Conservation (phyloP, 2,888 invertebrate genomes). For the Tyria jacobaeae region DNA sequence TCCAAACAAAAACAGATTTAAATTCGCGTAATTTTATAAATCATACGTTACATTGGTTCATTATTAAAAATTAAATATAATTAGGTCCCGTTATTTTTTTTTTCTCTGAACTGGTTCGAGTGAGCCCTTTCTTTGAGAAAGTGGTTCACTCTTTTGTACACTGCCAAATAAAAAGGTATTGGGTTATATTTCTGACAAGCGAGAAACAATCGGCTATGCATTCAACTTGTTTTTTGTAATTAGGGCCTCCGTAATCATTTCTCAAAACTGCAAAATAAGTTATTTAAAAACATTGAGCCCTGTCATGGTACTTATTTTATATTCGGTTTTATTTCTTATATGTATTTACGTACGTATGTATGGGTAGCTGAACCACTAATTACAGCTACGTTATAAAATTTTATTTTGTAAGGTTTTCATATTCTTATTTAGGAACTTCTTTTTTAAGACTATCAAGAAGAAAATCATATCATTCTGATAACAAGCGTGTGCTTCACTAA, state of each 20-base stretch:
- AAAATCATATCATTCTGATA: neutral
- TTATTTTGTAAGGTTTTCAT: neutral
- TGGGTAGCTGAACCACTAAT: neutral
- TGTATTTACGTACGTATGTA: constrained; percentile 6
- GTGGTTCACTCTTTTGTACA: constrained; percentile 63
- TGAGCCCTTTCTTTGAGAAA: constrained; percentile 57
- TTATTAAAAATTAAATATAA: constrained; percentile 56
- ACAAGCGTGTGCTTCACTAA: no score
- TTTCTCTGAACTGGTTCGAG: constrained; percentile 58
- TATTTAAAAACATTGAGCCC: constrained; percentile 17
- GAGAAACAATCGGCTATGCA: constrained; percentile 49
- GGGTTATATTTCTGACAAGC: constrained; percentile 56
- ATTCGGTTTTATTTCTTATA: neutral
- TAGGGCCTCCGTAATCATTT: constrained; percentile 45
- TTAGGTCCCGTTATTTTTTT: constrained; percentile 62
- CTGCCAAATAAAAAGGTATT: constrained; percentile 57
- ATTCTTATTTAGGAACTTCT: neutral
- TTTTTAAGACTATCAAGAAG: neutral
- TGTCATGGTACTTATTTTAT: constrained; percentile 20
- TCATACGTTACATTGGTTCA: constrained; percentile 51
- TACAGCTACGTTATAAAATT: neutral
- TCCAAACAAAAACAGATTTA: constrained; percentile 10
- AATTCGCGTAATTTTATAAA: constrained; percentile 32
- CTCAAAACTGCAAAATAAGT: constrained; percentile 46
- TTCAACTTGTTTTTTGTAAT: constrained; percentile 54